phyloP scores from a whole-genome alignment of 2,888 invertebrate genomes.

The Drosophila kambysellisi region DNA sequence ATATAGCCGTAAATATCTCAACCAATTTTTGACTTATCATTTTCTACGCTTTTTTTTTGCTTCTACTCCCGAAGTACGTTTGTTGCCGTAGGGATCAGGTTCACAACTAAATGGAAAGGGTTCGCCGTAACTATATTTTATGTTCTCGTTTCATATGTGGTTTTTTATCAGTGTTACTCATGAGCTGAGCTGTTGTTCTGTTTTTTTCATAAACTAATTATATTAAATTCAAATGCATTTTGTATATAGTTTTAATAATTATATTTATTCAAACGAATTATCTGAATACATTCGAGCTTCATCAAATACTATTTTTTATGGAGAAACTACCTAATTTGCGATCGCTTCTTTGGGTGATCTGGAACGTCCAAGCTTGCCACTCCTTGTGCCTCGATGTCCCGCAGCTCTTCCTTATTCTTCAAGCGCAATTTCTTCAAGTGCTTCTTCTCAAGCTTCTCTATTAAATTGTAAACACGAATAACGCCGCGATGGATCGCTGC shows the following conservation, averaged over 20 bases:
- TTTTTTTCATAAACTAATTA: neutral
- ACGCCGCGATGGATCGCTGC: constrained; percentile 8
- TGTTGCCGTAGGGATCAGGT: neutral
- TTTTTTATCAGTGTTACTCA: constrained; percentile 1
- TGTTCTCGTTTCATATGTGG: constrained; percentile 3
- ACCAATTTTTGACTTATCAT: constrained; percentile 36
- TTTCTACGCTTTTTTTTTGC: neutral
- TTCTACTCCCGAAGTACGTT: neutral
- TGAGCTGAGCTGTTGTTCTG: neutral
- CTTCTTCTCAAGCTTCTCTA: constrained; percentile 9
- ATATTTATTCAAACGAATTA: neutral
- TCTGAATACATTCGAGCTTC: neutral
- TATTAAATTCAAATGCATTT: neutral
- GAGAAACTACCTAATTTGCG: neutral
- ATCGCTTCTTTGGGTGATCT: constrained; percentile 2
- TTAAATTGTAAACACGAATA: constrained; percentile 12
- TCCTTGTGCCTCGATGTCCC: constrained; percentile 9
- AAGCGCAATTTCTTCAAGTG: neutral
- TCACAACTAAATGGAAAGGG: constrained; percentile 19
- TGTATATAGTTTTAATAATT: neutral
- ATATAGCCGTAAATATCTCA: constrained; percentile 25
- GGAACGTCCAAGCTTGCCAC: neutral
- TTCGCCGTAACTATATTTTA: neutral
- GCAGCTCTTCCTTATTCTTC: neutral
- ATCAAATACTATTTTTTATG: neutral